A percentile compares a stretch with the other conserved stretches of the same genome.
Evolutionary conservation across 2,113 vertebrate genomes (phyloP).

Genomic region (Labrus mixtus): DNA sequence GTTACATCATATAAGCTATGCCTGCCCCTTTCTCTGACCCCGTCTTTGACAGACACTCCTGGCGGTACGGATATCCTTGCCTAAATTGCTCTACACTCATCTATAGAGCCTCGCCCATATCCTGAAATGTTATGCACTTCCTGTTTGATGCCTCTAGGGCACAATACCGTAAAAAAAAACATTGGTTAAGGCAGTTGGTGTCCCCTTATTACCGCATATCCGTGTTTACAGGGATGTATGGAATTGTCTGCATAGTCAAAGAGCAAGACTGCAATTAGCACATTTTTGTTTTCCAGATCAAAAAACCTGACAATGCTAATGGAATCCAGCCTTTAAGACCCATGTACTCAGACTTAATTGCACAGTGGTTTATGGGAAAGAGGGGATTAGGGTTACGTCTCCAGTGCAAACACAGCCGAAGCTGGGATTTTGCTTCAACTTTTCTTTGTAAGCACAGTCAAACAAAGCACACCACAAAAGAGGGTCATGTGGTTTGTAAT

Average conservation of each 20-base stretch:
- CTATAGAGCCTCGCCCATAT: neutral
- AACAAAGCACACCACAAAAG: slow-evolving; percentile 59
- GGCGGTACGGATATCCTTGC: neutral
- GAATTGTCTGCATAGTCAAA: slow-evolving; percentile 6
- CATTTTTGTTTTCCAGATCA: neutral
- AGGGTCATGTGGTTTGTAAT: slow-evolving; percentile 41
- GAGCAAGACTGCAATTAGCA: neutral
- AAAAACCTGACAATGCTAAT: neutral
- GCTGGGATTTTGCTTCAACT: slow-evolving; percentile 45
- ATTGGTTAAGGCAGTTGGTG: neutral
- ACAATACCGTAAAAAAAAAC: neutral
- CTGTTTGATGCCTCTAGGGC: slow-evolving; percentile 1
- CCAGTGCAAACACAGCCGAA: slow-evolving; percentile 47
- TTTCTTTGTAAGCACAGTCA: slow-evolving; percentile 36
- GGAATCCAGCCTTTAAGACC: neutral
- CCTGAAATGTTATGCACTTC: slow-evolving; percentile 2
- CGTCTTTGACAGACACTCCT: slow-evolving; percentile 11
- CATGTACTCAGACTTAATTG: slow-evolving; percentile 26
- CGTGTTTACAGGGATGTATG: neutral
- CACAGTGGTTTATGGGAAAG: slow-evolving; percentile 34
- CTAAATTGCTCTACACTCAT: slow-evolving; percentile 3
- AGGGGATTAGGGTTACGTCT: slow-evolving; percentile 53
- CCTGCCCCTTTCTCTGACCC: neutral
- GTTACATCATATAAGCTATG: slow-evolving; percentile 48
- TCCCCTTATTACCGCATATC: neutral